Evolutionary conservation across 2,888 invertebrate species (phyloP).

Genomic region (Muschampia plurimacula): DNA sequence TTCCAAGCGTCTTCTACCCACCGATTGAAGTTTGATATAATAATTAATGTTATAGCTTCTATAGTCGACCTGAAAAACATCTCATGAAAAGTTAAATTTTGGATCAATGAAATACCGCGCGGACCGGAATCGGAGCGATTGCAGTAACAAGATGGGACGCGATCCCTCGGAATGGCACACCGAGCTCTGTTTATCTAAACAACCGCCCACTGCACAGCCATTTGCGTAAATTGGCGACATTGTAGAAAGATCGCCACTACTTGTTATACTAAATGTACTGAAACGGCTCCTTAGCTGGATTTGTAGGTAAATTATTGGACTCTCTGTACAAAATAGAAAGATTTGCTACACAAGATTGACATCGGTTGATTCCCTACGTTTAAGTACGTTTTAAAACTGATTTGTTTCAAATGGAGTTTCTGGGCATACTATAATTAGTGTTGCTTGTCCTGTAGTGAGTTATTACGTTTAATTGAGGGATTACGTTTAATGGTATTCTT

Average conservation of each 20-base stretch:
- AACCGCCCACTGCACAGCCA: conserved; percentile 48
- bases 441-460: too few relatives aligned
- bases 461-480: too few relatives aligned
- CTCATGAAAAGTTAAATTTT: background rate
- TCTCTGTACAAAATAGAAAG: background rate
- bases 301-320: conserved; percentile 16
- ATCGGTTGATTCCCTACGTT: background rate
- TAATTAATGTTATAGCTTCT: background rate
- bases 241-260: conserved; percentile 28
- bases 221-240: conserved; percentile 52
- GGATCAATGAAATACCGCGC: conserved; percentile 7
- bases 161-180: conserved; percentile 43
- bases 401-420: background rate
- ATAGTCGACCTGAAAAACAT: background rate
- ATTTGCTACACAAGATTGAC: background rate
- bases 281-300: conserved; percentile 18
- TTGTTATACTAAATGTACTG: conserved; percentile 36
- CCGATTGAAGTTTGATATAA: background rate
- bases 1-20: too few relatives aligned
- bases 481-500: too few relatives aligned
- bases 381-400: background rate
- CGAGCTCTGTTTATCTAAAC: conserved; percentile 61
- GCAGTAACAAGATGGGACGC: conserved; percentile 48
- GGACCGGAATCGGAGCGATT: conserved; percentile 13
- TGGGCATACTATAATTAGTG: background rate